A percentile compares a stretch with the other conserved stretches of the same genome.
These are phyloP conservation scores for Rhea pennata DNA, from an alignment of 2,113 vertebrate species.

Conservation along the genomic window DNA sequence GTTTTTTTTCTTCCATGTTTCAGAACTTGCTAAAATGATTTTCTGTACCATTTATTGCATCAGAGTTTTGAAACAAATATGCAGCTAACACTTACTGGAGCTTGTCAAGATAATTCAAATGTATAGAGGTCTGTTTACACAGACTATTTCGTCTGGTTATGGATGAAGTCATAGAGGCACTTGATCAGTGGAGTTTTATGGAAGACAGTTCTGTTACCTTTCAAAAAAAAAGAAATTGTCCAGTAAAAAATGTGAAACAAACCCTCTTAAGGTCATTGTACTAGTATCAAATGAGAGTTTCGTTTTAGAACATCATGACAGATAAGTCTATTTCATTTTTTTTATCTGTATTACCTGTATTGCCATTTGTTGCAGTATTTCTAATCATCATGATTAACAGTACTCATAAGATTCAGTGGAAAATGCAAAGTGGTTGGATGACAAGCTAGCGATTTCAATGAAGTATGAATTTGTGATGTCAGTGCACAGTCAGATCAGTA, in stretches of 20 bases:
- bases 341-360: no score
- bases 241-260: not conserved
- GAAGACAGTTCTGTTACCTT: not conserved
- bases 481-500: not conserved
- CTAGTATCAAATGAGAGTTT: not conserved
- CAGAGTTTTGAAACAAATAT: not conserved
- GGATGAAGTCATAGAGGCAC: not conserved
- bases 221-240: not conserved
- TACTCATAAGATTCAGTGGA: not conserved
- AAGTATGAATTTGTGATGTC: not conserved
- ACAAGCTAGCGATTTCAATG: not conserved
- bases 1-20: not conserved
- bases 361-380: not conserved
- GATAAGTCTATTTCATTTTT: no score
- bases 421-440: not conserved
- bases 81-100: not conserved
- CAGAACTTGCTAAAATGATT: not conserved
- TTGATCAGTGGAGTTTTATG: not conserved
- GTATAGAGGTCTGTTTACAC: accelerated
- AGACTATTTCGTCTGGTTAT: not conserved
- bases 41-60: accelerated
- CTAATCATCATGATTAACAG: accelerated
- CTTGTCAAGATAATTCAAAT: accelerated
- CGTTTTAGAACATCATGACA: not conserved
- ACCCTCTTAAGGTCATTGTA: not conserved